These are phyloP conservation scores for Artibeus lituratus DNA, from an alignment of 2,797 vertebrate genomes.

Conservation along the genomic window DNA sequence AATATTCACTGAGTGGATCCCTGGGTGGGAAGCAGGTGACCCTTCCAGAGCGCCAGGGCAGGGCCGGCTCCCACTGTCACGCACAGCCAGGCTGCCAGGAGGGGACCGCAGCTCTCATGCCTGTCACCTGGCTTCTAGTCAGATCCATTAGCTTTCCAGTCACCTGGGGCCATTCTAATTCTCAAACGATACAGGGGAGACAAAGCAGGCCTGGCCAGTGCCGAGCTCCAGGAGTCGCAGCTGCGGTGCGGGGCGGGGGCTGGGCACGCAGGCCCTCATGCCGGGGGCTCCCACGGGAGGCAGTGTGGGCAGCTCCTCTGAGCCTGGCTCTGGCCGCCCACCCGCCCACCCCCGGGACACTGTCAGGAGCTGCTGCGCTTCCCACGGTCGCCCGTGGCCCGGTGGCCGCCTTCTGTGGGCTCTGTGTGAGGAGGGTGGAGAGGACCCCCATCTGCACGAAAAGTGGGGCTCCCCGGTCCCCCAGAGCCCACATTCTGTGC, in stretches of 20 bases:
- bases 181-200: neutral
- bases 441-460: neutral
- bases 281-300: neutral
- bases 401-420: neutral
- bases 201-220: neutral
- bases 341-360: neutral
- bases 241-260: neutral
- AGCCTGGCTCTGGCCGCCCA: neutral
- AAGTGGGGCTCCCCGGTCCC: neutral
- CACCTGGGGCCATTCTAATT: neutral
- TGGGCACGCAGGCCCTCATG: rapidly evolving
- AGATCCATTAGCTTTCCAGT: neutral
- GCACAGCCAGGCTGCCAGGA: neutral
- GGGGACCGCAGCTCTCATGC: rapidly evolving
- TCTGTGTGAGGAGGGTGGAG: neutral
- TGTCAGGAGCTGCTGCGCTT: neutral
- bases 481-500: neutral
- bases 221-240: neutral
- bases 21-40: neutral
- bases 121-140: neutral
- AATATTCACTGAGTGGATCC: neutral
- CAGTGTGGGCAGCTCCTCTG: neutral
- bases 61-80: neutral
- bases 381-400: neutral
- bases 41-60: neutral